Percentiles rank a stretch among this genome's conserved stretches.
phyloP scores from a whole-genome alignment of 1,140 invertebrate genomes.

The Latrodectus geometricus region DNA sequence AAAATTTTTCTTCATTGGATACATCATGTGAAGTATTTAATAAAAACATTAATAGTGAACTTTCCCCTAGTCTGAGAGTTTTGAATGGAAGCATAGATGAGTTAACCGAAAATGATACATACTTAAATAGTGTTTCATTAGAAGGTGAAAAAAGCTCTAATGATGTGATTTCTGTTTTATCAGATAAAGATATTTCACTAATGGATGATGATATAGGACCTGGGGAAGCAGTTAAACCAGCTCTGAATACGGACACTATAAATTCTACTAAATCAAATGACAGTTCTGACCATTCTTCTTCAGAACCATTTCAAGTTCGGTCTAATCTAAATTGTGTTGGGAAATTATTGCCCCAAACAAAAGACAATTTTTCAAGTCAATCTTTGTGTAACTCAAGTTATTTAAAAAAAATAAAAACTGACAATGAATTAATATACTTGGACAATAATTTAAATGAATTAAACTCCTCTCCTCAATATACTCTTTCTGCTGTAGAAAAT shows the following conservation, averaged over 20 bases:
- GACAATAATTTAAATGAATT: conserved; percentile 26
- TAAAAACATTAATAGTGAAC: conserved; percentile 73
- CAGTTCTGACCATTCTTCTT: no score
- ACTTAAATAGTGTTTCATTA: conserved; percentile 66
- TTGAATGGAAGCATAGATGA: conserved; percentile 73
- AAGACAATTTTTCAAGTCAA: no score
- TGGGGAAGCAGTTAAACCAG: conserved; percentile 72
- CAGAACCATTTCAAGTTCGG: no score
- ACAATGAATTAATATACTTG: background rate
- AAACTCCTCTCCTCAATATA: background rate
- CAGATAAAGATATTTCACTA: conserved; percentile 13
- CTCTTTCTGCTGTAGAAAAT: no score
- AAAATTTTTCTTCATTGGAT: conserved; percentile 39
- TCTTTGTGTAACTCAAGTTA: no score
- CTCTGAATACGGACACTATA: conserved; percentile 76
- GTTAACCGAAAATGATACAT: conserved; percentile 65
- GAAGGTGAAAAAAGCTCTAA: background rate
- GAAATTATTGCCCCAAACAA: no score
- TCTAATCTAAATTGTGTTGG: no score
- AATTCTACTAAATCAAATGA: conserved; percentile 64
- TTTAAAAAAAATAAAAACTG: no score
- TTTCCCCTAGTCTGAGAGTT: conserved; percentile 73
- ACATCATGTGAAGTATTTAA: conserved; percentile 65
- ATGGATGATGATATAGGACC: conserved; percentile 3
- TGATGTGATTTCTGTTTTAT: conserved; percentile 6